phyloP scores from a whole-genome alignment of 1,140 invertebrate genomes.

The Meteorus sp. region DNA sequence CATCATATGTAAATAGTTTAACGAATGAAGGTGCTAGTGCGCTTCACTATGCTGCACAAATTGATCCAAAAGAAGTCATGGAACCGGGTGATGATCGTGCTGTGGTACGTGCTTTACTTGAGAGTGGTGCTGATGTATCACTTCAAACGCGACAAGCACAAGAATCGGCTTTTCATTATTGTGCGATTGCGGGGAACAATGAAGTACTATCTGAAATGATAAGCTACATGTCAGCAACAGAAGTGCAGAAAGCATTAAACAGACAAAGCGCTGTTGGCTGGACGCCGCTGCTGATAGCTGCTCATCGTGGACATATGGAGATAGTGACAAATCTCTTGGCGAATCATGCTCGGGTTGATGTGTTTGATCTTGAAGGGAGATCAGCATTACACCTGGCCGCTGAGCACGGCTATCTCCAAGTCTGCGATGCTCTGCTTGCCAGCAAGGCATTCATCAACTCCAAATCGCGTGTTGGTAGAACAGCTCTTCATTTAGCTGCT shows the following conservation, averaged over 20 bases:
- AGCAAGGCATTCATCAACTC: conserved; percentile 99
- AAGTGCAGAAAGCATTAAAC: conserved; percentile 91
- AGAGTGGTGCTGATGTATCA: conserved; percentile 87
- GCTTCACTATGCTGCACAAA: conserved; percentile 85
- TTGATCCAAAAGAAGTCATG: conserved; percentile 75
- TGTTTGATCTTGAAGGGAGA: conserved; percentile 95
- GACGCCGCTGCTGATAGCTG: conserved; percentile 94
- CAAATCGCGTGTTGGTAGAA: conserved; percentile 82
- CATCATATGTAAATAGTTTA: conserved; percentile 76
- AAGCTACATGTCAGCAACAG: conserved; percentile 79
- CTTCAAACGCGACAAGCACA: conserved; percentile 81
- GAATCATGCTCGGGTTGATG: conserved; percentile 95
- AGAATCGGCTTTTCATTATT: conserved; percentile 95
- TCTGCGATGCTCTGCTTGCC: conserved; percentile 92
- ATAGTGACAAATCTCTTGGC: conserved; percentile 83
- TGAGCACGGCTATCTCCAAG: conserved; percentile 87
- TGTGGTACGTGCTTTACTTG: conserved; percentile 83
- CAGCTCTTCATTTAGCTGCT: conserved; percentile 85
- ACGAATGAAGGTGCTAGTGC: conserved; percentile 92
- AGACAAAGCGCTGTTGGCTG: conserved; percentile 89
- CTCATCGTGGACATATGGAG: conserved; percentile 77
- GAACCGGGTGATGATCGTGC: conserved; percentile 83
- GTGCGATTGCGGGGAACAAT: conserved; percentile 93
- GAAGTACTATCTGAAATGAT: conserved; percentile 94
- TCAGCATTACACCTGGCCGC: conserved; percentile 95